These are phyloP conservation scores for Drosophila lacertosa DNA, from an alignment of 1,140 invertebrate genomes.

Conservation along the genomic window DNA sequence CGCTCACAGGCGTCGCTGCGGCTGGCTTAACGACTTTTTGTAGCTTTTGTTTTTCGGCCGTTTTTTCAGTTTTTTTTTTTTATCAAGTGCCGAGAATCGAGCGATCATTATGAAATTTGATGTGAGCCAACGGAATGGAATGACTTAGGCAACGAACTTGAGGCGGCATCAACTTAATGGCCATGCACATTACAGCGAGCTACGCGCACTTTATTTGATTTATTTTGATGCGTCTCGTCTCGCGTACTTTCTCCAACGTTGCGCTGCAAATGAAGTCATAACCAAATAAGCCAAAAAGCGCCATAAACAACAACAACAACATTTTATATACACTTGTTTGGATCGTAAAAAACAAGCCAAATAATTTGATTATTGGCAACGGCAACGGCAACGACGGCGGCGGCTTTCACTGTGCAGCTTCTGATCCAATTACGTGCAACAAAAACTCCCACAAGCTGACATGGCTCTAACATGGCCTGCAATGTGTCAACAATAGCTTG, in stretches of 20 bases:
- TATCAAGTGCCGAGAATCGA: constrained; percentile 51
- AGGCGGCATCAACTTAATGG: constrained; percentile 34
- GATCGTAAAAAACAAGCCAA: constrained; percentile 37
- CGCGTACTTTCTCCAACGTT: constrained; percentile 60
- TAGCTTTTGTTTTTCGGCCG: constrained; percentile 15
- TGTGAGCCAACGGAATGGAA: constrained; percentile 37
- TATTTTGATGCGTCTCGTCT: constrained; percentile 60
- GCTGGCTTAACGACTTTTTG: constrained; percentile 44
- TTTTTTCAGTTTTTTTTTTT: constrained; percentile 37
- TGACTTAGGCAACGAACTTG: constrained; percentile 62
- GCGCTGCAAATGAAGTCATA: constrained; percentile 75
- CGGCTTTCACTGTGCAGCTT: constrained; percentile 40
- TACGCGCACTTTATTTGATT: constrained; percentile 59
- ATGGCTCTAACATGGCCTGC: constrained; percentile 66
- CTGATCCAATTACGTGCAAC: constrained; percentile 50
- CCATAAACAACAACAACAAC: constrained; percentile 49
- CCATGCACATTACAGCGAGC: constrained; percentile 40
- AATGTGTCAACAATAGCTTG: constrained; percentile 81
- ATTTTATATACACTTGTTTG: constrained; percentile 12
- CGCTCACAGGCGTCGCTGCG: constrained; percentile 53
- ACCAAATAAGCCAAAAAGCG: constrained; percentile 63
- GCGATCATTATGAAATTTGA: constrained; percentile 35
- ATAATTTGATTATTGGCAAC: constrained; percentile 43
- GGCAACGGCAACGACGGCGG: background rate
- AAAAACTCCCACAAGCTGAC: constrained; percentile 62